These are phyloP conservation scores for Lomographa bimaculata DNA, from an alignment of 2,888 invertebrate genomes.

Conservation along the genomic window DNA sequence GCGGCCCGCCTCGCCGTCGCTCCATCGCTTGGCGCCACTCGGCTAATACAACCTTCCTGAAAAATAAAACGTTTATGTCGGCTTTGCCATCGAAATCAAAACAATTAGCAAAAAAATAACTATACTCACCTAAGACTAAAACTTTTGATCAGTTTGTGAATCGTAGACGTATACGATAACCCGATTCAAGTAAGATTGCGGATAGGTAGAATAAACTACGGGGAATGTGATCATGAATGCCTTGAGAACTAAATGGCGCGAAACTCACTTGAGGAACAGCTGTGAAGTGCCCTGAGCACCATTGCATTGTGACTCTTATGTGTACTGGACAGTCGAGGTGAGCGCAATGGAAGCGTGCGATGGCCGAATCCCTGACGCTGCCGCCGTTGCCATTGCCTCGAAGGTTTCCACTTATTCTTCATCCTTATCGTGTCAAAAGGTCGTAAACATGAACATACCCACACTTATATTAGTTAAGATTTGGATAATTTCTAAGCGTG, in stretches of 20 bases:
- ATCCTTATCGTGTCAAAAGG: constrained; percentile 74
- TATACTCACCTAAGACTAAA: too few species aligned
- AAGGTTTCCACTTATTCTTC: constrained; percentile 61
- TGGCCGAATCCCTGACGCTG: constrained; percentile 72
- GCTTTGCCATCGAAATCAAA: too few species aligned
- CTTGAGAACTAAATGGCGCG: constrained; percentile 12
- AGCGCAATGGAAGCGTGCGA: constrained; percentile 73
- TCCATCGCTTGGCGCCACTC: constrained; percentile 14
- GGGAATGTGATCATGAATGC: constrained; percentile 6
- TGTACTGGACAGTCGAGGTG: constrained; percentile 37
- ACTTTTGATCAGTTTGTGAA: too few species aligned
- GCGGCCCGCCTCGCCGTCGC: constrained; percentile 37
- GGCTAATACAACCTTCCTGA: constrained; percentile 7
- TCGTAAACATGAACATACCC: constrained; percentile 35
- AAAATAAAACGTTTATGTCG: too few species aligned
- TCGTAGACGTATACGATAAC: too few species aligned
- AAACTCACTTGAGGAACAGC: constrained; percentile 31
- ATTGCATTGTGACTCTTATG: constrained; percentile 39
- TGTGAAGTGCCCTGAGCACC: constrained; percentile 39
- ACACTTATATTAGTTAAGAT: constrained; percentile 3
- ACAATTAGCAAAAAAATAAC: too few species aligned
- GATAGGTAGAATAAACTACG: too few species aligned
- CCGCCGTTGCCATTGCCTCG: constrained; percentile 70
- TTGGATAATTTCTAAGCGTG: constrained; percentile 44
- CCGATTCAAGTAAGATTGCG: too few species aligned